Conservation (phyloP, 1,140 invertebrate genomes). For the Diplogasteroides magnus region DNA sequence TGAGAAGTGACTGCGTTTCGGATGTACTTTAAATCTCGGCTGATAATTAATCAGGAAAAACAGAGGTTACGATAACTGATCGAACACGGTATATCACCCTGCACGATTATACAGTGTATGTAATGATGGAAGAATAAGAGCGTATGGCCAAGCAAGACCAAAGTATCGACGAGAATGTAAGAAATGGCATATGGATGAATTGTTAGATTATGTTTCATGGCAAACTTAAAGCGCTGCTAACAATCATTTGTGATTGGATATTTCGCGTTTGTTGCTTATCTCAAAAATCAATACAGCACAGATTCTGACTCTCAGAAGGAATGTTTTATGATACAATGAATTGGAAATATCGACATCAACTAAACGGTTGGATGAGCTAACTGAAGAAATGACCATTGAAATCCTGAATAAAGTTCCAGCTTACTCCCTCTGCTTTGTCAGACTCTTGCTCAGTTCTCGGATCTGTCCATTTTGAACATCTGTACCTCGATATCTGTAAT, state of each 20-base stretch:
- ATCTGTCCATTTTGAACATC: slow-evolving; percentile 52
- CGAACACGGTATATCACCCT: slow-evolving; percentile 46
- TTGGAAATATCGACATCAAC: neutral
- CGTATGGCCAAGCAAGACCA: slow-evolving; percentile 45
- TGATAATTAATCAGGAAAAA: too few relatives aligned
- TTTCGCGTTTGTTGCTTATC: too few relatives aligned
- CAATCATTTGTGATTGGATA: neutral
- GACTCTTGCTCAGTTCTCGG: slow-evolving; percentile 49
- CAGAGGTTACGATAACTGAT: too few relatives aligned
- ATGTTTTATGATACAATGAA: too few relatives aligned
- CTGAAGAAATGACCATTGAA: too few relatives aligned
- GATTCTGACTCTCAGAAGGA: too few relatives aligned
- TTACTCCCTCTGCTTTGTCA: slow-evolving; percentile 43
- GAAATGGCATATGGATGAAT: too few relatives aligned
- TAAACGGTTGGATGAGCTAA: neutral
- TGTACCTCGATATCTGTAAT: slow-evolving; percentile 45
- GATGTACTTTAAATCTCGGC: too few relatives aligned
- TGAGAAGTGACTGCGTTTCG: too few relatives aligned
- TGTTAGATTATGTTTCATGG: too few relatives aligned
- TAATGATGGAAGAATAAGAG: slow-evolving; percentile 50
- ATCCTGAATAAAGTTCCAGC: slow-evolving; percentile 29
- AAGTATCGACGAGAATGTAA: slow-evolving; percentile 17
- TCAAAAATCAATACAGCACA: too few relatives aligned
- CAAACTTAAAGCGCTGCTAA: too few relatives aligned
- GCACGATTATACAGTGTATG: slow-evolving; percentile 50